phyloP scores from a whole-genome alignment of 2,797 vertebrate genomes.

The Limnodromus scolopaceus region DNA sequence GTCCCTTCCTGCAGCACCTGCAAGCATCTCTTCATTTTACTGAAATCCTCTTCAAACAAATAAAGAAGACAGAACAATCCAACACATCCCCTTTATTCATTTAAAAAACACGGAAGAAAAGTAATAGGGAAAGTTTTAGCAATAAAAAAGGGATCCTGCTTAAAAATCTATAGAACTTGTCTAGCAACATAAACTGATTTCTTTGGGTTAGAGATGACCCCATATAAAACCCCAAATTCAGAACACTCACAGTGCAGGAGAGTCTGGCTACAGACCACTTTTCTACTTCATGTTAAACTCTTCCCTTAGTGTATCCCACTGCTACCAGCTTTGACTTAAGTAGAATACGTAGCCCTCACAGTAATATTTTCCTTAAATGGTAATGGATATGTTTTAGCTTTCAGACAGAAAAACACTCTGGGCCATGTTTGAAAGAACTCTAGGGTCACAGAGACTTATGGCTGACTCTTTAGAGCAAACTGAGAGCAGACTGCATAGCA shows the following conservation, averaged over 20 bases:
- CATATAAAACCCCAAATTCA: constrained; percentile 60
- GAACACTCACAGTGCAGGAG: constrained; percentile 60
- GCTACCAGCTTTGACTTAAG: not conserved
- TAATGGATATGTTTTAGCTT: constrained; percentile 43
- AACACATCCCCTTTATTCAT: constrained; percentile 64
- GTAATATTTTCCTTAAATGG: constrained; percentile 51
- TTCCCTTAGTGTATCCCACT: not conserved
- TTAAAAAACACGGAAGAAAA: constrained; percentile 55
- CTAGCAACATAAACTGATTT: constrained; percentile 62
- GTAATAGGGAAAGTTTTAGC: constrained; percentile 46
- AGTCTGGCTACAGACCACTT: constrained; percentile 62
- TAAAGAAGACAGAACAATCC: constrained; percentile 49
- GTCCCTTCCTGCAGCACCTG: constrained; percentile 14
- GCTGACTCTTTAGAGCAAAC: constrained; percentile 37
- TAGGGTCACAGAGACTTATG: constrained; percentile 17
- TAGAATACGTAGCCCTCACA: constrained; percentile 40
- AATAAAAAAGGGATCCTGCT: constrained; percentile 62
- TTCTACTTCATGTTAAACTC: constrained; percentile 37
- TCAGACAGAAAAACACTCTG: constrained; percentile 47
- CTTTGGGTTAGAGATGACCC: constrained; percentile 67
- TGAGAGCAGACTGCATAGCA: constrained; percentile 37
- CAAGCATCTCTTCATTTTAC: not conserved
- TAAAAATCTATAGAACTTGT: constrained; percentile 60
- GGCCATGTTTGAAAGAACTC: not conserved
- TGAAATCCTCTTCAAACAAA: constrained; percentile 9